Percentiles rank a stretch among this genome's conserved stretches.
phyloP scores from a whole-genome alignment of 2,113 vertebrate genomes.

The Phaethon lepturus region DNA sequence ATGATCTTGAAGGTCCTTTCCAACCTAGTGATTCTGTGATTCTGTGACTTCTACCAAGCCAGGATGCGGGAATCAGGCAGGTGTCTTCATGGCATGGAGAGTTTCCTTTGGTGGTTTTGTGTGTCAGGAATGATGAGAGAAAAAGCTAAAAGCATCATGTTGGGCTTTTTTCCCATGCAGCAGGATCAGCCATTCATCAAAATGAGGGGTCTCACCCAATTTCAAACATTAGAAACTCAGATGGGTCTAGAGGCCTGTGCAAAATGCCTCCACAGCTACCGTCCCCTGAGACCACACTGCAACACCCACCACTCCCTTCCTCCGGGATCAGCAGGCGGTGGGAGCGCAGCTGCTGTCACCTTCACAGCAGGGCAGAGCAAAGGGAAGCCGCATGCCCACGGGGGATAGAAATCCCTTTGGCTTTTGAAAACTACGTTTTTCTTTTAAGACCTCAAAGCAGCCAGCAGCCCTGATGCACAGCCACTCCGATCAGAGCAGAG shows the following conservation, averaged over 20 bases:
- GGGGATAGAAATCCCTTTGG: neutral
- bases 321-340: neutral
- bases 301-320: neutral
- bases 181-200: neutral
- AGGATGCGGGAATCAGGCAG: fast-evolving
- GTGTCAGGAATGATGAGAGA: neutral
- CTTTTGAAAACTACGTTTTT: neutral
- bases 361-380: neutral
- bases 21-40: too few relatives aligned
- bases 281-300: neutral
- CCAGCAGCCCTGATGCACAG: neutral
- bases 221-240: neutral
- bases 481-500: neutral
- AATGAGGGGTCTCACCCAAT: neutral
- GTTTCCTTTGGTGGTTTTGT: neutral
- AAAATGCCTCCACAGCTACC: neutral
- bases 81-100: neutral
- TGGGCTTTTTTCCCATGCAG: fast-evolving
- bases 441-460: neutral
- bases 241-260: neutral
- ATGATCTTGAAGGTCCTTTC: too few relatives aligned
- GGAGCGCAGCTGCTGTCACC: neutral
- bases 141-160: neutral
- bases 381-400: neutral
- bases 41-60: neutral